Evolutionary conservation across 2,113 vertebrate genomes (phyloP), one percentile per base, ranked within the genome.

Genomic region (Macaca nemestrina): DNA sequence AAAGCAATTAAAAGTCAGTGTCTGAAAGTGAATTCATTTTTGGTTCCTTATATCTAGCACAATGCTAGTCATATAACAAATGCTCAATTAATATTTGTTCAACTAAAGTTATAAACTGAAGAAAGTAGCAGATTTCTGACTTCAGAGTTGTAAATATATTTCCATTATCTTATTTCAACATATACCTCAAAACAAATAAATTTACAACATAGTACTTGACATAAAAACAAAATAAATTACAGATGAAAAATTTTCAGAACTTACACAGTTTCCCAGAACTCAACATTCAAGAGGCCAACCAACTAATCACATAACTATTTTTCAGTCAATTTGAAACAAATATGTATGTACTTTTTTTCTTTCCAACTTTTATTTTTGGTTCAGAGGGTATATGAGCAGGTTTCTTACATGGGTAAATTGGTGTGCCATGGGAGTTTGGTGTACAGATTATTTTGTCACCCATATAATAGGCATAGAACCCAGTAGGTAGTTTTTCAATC

Each of bases 141-240:
- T 89, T 96, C 90, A 86, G 6, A 93, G 64, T 72, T 93, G 6
- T 61, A 76, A 85, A 30, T 64, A 14, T 32, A 95, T 82, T 90
- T 78, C 16, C 61, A 78, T 70, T 38, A 78, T 64, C 30, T 70
- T 90, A 25, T 48, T 59, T 93, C 35, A 81, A 76, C 88, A 90
- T 3, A 32, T 85, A 90, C 13, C 16, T 4, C 30, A 17, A 6
- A 45, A 50, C 11, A 80, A 92, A 45, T 45, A 93, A 55, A 86
- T 61, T 50, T 48, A 40, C 25, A 90, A 20, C 11, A 23, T 16
- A 76, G 17, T 50, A 57, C 1, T 55, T 67, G 20, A 30, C 32
- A 64, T 5, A 59, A n/a, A 78, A 84, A 2, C 9, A 90, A 86
- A 38, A 59, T 43, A 76, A 85, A 76, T 84, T 89, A 76, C 2